Evolutionary conservation across 2,888 invertebrate species (phyloP).

Genomic region (Rotaria macrura): DNA sequence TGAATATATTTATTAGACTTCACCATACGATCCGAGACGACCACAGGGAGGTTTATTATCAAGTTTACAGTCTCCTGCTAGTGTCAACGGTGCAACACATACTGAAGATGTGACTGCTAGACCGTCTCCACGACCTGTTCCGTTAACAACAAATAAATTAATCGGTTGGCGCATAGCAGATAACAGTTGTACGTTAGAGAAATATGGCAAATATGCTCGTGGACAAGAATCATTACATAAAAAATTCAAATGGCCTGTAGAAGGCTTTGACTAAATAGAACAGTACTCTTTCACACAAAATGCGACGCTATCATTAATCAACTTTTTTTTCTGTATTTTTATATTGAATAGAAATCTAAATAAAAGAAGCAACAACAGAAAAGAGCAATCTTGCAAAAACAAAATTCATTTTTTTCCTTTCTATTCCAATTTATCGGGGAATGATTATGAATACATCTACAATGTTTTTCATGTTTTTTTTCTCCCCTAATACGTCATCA

Average conservation of each 20-base stretch:
- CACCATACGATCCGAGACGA: not conserved
- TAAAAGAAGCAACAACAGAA: not conserved
- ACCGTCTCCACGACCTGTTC: slow-evolving; percentile 13
- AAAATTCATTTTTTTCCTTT: not conserved
- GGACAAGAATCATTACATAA: slow-evolving; percentile 21
- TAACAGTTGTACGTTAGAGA: slow-evolving; percentile 23
- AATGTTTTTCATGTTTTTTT: not conserved
- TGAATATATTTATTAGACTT: not conserved
- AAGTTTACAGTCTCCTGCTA: not conserved
- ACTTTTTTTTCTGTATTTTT: not conserved
- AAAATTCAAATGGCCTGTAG: slow-evolving; percentile 30
- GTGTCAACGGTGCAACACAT: not conserved
- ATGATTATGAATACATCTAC: not conserved
- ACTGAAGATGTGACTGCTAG: not conserved
- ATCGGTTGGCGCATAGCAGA: slow-evolving; percentile 31
- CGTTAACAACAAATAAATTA: slow-evolving; percentile 10
- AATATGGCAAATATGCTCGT: slow-evolving; percentile 24
- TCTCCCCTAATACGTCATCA: not conserved
- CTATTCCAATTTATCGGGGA: not conserved
- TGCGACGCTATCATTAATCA: not conserved
- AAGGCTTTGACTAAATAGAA: slow-evolving; percentile 15
- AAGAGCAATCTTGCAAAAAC: not conserved
- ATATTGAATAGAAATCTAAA: not conserved
- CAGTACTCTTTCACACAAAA: not conserved
- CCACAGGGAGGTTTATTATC: not conserved